phyloP scores from a whole-genome alignment of 2,113 vertebrate species.

The Phalacrocorax carbo region DNA sequence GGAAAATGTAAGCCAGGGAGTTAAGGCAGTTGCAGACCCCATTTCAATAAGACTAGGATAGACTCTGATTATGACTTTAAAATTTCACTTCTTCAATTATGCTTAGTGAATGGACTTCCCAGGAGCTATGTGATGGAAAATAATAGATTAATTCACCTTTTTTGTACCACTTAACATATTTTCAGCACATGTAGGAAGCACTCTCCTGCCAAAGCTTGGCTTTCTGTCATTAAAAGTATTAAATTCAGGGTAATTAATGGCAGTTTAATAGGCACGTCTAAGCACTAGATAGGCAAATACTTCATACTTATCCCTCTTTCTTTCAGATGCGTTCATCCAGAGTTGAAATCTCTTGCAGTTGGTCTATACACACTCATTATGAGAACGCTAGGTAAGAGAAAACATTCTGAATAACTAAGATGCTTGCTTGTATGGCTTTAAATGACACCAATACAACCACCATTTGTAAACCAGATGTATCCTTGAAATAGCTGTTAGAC shows the following conservation, averaged over 20 bases:
- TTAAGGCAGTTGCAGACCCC: background rate
- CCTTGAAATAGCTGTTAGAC: background rate
- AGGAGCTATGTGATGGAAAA: background rate
- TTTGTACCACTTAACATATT: background rate
- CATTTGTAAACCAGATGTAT: background rate
- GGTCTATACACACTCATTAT: constrained; percentile 79
- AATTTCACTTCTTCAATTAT: background rate
- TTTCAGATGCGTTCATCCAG: constrained; percentile 84
- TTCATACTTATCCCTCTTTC: background rate
- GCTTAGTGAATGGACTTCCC: background rate
- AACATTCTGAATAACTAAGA: background rate
- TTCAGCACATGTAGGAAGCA: background rate
- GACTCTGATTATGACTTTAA: background rate
- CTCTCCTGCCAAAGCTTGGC: background rate
- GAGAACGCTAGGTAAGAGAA: constrained; percentile 81
- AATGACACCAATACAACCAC: background rate
- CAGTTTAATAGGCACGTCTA: background rate
- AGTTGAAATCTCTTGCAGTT: constrained; percentile 88
- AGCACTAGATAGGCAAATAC: background rate
- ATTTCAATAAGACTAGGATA: background rate
- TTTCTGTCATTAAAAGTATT: background rate
- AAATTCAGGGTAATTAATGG: background rate
- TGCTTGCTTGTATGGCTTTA: background rate
- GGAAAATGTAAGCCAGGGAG: background rate
- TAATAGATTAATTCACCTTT: background rate